Evolutionary conservation across 2,888 invertebrate genomes (phyloP), one percentile per base, ranked within the genome.

Genomic region (Drosophila kambysellisi): DNA sequence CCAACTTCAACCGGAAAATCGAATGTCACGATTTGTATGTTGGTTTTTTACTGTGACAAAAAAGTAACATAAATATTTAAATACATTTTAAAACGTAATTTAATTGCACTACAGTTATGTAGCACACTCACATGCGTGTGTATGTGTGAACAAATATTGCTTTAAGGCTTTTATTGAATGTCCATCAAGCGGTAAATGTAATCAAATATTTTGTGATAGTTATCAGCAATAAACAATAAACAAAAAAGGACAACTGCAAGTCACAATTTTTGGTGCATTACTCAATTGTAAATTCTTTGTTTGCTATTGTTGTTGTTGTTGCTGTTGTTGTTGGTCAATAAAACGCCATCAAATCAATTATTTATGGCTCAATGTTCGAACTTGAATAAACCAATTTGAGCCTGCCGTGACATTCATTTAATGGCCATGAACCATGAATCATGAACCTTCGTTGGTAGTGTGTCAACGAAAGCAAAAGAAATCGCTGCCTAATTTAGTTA

Each of bases 401-500:
- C 66, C 52, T 59, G 54, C 29, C 54, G 15, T 66, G 74, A 58
- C 70, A 70, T 59, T 74, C 67, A 37, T 46, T 70, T 70, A 58
- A 57, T 68, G 76, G 59, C 77, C 77, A 35, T 73, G 76, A 76
- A 77, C 68, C 33, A 39, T 37, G 29, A 50, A 29, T 6, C 29
- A 29, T 30, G 56, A 56, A 50, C 37, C n/a, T 11, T 25, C 25
- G 25, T 8, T 43, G 37, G 32, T 15, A 15, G 17, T 12, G 11
- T 46, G 39, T 30, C 39, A 39, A 43, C 15, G 12, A 56, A 43
- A 57, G 6, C 48, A 39, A 66, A 66, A 68, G 62, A 76, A 84
- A 80, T 82, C 74, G 70, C 58, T 62, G 84, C 74, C 87, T 82
- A 87, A 86, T 88, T 86, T 88, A 77, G 81, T 88, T 85, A 77